Evolutionary conservation across 2,797 vertebrate species (phyloP), one percentile per base, ranked within the genome.

Genomic region (Chromis chromis): DNA sequence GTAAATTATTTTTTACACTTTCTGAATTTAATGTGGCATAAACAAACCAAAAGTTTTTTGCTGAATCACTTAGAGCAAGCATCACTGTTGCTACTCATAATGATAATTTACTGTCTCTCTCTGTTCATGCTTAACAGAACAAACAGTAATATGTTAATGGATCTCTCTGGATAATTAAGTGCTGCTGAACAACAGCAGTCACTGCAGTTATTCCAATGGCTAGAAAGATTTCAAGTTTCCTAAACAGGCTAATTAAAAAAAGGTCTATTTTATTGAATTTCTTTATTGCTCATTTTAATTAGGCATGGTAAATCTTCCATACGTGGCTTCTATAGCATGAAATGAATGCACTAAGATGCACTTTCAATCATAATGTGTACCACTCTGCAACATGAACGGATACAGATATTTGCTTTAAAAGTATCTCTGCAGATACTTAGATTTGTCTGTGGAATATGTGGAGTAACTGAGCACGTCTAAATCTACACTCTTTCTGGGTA

Each of bases 101-200:
- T 54, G 8, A 3, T 39, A 24, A 76, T 76, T 62, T 39, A 58
- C 48, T 17, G 16, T 48, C 25, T 65, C 31, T 44, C 50, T 60
- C 13, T 44, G 22, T 48, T 16, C 42, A 58, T 17, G 42, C 21
- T 52, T 63, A 50, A 48, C 59, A 28, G 25, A 78, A 57, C 31
- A 65, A 33, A 54, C 40, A 53, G 44, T 25, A 58, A 39, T 40
- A 39, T 33, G 19, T 72, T 49, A 31, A 39, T 55, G 16, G 21
- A 17, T 66, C 14, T 44, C n/a, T 66, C 17, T 42, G 24, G 27
- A 52, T 66, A 39, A 25, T 60, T 46, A 56, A 61, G 21, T 24
- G 40, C 17, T 49, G 40, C 21, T 28, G 16, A 60, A 69, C 53
- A 69, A 40, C n/a, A 6, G 22, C 3, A 56, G 16, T 50, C 13